Conservation (phyloP, 2,113 vertebrate species). For the Prionailurus viverrinus region DNA sequence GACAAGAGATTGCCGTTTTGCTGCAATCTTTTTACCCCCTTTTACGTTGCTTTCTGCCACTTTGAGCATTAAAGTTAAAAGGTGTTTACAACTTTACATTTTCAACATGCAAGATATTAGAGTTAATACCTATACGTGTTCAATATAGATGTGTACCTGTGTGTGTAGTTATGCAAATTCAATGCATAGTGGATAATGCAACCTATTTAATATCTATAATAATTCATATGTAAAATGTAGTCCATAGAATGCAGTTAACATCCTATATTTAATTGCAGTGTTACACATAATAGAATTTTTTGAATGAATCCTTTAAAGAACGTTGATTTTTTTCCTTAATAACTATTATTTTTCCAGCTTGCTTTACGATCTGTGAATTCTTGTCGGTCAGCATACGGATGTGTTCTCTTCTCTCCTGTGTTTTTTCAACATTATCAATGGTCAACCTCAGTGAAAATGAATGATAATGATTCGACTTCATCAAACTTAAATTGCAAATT, state of each 20-base stretch:
- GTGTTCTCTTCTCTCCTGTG: conserved; percentile 92
- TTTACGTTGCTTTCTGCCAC: neutral
- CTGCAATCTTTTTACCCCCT: neutral
- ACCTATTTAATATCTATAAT: neutral
- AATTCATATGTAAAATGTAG: neutral
- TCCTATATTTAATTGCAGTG: neutral
- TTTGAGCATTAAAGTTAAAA: neutral
- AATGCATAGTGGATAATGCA: neutral
- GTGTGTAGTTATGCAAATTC: neutral
- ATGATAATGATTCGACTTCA: conserved; percentile 62
- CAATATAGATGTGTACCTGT: neutral
- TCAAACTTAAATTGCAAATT: conserved; percentile 90
- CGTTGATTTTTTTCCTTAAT: conserved; percentile 1
- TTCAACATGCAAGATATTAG: conserved; percentile 10
- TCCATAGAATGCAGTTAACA: neutral
- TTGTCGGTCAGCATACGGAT: conserved; percentile 93
- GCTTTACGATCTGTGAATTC: conserved; percentile 93
- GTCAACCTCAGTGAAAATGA: conserved; percentile 69
- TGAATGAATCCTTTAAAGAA: neutral
- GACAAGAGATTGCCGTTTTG: neutral
- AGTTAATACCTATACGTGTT: neutral
- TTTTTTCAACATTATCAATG: conserved; percentile 94
- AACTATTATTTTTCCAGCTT: conserved; percentile 87
- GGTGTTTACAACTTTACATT: conserved; percentile 4
- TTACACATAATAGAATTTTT: conserved; percentile 12